Evolutionary conservation across 53 echinoderm and acorn worm genomes (phyloP), one percentile per base, ranked within the genome.

Genomic region (Holothuria leucospilota): DNA sequence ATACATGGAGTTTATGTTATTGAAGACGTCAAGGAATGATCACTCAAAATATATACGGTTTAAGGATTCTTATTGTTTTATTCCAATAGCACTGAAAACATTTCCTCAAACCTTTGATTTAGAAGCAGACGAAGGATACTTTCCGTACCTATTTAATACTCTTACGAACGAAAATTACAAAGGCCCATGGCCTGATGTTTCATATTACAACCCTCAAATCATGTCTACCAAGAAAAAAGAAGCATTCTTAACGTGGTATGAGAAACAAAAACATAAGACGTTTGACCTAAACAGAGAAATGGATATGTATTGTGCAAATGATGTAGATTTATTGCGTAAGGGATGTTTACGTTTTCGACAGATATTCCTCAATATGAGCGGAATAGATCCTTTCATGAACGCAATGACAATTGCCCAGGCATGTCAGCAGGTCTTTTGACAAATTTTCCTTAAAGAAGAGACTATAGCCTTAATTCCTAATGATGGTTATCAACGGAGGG

Each of bases 391-490:
- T 15, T 93, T 92, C 52, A 10, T 60, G 6, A 3, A 85, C 2
- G 73, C 69, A 39, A 83, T 88, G 20, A 53, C 59, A 29, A 88
- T 93, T 9, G 93, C 93, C 60, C 80, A 88, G 6, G 90, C 90
- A 16, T 91, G 86, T 59, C 88, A 93, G 49, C 51, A 91, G 23
- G 90, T 93, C 14, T 87, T 85, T 39, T 69, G 86, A 15, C 62
- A 86, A 34, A 88, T 88, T 18, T 94, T 88, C 82, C 77, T 93
- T 13, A 71, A 88, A n/a, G 41, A 26, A 0, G 20, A 91, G 29
- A 81, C 88, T 53, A 91, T 93, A 27, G 91, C 87, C 1, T 65
- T 85, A 13, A 69, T 90, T 34, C 34, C 34, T 1, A 34, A 34
- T 34, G 3, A 34, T 2, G 34, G 34, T 34, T 34, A 34, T 34